Evolutionary conservation across 2,888 invertebrate genomes (phyloP).

Genomic region (Noctuana brunneofusca): DNA sequence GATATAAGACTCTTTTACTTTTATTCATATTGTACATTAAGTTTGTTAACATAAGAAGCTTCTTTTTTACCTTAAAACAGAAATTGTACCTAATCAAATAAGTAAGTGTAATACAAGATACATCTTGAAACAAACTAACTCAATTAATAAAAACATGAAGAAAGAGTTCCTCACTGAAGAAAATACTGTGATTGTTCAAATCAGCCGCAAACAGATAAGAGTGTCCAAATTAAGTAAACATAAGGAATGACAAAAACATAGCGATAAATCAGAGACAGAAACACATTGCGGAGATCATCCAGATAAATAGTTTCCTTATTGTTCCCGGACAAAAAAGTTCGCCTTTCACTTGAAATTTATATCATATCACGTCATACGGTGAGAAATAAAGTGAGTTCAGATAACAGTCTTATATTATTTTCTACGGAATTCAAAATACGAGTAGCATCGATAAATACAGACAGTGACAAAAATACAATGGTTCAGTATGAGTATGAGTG

Average conservation of each 20-base stretch:
- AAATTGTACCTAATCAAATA: too few species aligned
- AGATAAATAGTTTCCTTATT: constrained; percentile 7
- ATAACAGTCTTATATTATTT: background rate
- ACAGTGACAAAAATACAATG: too few species aligned
- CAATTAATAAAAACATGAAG: background rate
- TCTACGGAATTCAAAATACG: constrained; percentile 79
- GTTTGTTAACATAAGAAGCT: too few species aligned
- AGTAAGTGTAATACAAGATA: too few species aligned
- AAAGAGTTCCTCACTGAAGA: background rate
- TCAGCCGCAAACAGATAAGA: background rate
- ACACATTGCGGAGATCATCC: background rate
- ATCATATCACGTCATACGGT: constrained; percentile 7
- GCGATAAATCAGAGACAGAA: constrained; percentile 14
- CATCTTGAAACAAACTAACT: too few species aligned
- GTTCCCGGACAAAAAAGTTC: background rate
- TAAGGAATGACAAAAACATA: constrained; percentile 10
- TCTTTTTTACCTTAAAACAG: too few species aligned
- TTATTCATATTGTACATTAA: too few species aligned
- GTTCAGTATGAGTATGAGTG: too few species aligned
- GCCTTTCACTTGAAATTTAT: constrained; percentile 11
- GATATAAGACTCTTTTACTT: too few species aligned
- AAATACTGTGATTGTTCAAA: background rate
- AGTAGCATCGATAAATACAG: too few species aligned
- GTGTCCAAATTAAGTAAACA: background rate
- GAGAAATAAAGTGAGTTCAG: background rate